Percentiles rank a stretch among this genome's conserved stretches.
Evolutionary conservation across 2,113 vertebrate species (phyloP).

Genomic region (Pomatostomus ruficeps): DNA sequence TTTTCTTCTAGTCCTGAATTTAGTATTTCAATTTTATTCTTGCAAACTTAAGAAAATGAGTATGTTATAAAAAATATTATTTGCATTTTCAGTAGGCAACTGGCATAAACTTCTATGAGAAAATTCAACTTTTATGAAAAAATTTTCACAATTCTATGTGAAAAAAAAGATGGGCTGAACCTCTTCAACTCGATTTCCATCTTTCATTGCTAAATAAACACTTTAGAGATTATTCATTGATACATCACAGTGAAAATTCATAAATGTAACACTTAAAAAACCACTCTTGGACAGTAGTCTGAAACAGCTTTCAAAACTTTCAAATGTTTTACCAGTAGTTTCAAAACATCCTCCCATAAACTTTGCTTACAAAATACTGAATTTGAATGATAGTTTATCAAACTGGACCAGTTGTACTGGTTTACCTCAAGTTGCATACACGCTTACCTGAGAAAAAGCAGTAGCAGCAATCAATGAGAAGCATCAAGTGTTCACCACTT

Average conservation of each 20-base stretch:
- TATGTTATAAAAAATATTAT: not conserved
- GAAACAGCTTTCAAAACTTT: not conserved
- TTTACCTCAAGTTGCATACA: not conserved
- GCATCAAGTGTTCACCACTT: not conserved
- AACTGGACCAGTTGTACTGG: not conserved
- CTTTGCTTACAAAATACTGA: not conserved
- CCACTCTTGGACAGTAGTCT: not conserved
- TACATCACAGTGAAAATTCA: not conserved
- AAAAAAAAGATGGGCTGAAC: not conserved
- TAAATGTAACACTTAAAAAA: not conserved
- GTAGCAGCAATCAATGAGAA: not conserved
- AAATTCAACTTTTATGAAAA: not conserved
- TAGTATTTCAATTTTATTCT: not conserved
- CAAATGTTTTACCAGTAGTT: not conserved
- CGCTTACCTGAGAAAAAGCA: not conserved
- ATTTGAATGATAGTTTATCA: not conserved
- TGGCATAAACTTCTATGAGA: not conserved
- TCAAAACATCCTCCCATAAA: not conserved
- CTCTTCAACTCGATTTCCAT: not conserved
- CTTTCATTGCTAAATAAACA: not conserved
- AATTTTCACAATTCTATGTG: fast-evolving
- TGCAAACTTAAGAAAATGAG: not conserved
- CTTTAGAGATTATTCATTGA: not conserved
- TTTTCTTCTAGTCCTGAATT: not conserved
- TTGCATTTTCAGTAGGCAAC: not conserved